Base-by-base conservation (phyloP, 2,113 vertebrate genomes). In the Alligator mississippiensis region DNA sequence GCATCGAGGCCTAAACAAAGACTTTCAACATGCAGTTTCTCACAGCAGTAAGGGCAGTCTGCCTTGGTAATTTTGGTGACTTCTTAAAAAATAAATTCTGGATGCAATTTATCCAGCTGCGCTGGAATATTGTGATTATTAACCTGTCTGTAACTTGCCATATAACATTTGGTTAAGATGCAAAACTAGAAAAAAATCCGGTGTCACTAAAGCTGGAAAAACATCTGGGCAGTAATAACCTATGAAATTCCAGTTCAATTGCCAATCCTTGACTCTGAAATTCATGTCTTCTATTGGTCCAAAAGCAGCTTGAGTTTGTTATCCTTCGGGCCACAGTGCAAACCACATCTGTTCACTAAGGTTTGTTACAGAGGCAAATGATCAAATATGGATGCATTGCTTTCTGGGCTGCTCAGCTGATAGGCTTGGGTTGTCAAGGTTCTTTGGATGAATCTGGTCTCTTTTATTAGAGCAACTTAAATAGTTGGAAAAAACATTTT, bases 161-260 rank as follows among this genome's bases (percentile, higher is more conserved):
- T 1, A 0, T 14, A 70, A 75, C 25, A 61, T 38, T 18, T 59
- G 27, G 18, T 59, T 61, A 91, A 89, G 34, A n/a, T 3, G 21
- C 2, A 5, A n/a, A 89, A 82, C 6, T 58, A 79, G n/a, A 84
- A 78, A 84, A 27, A n/a, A 47, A 82, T 34, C 6, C 19, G 22
- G 4, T 25, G 54, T n/a, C 60, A 0, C 1, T 47, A 62, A 47
- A 1, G 25, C 9, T 84, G 27, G 12, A 5, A 27, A 17, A 38
- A 30, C 13, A 74, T 55, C 34, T 77, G 66, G 70, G 87, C 79
- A 17, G 5, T 10, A 54, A 24, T 6, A 34, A 22, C 2, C 24
- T 34, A 4, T 38, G 77, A 66, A 89, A 28, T 5, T 30, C 47
- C 77, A 80, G 17, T 38, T 34, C 87, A 61, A 54, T 17, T 47